Conservation (phyloP, 2,888 invertebrate genomes). For the Zygogramma bicolorata region DNA sequence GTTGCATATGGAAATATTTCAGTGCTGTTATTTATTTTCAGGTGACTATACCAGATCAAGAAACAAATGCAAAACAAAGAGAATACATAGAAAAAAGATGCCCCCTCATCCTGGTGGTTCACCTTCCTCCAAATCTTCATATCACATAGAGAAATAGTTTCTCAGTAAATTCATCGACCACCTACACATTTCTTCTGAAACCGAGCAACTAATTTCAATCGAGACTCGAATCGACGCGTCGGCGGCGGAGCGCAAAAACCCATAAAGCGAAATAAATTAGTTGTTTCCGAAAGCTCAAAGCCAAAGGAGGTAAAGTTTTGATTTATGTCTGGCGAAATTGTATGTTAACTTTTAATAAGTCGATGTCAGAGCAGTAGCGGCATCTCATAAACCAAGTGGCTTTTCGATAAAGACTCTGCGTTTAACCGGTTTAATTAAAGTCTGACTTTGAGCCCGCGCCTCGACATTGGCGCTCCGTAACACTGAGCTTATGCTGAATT, state of each 20-base stretch:
- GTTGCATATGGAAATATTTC: too few species aligned
- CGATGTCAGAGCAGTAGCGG: constrained; percentile 34
- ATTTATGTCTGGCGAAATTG: constrained; percentile 30
- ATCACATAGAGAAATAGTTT: too few species aligned
- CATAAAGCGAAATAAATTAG: neutral
- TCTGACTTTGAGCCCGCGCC: constrained; percentile 11
- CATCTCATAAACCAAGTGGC: constrained; percentile 45
- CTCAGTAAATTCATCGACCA: neutral
- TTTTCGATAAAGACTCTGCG: constrained; percentile 46
- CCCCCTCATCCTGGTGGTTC: too few species aligned
- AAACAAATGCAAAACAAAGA: too few species aligned
- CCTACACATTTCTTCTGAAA: neutral
- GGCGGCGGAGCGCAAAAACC: neutral
- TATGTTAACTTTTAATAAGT: constrained; percentile 43
- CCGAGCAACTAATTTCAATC: neutral
- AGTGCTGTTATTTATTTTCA: too few species aligned
- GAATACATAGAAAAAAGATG: too few species aligned
- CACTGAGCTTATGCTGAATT: constrained; percentile 38
- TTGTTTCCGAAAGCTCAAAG: constrained; percentile 21
- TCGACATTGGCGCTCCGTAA: constrained; percentile 21
- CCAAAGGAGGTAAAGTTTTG: constrained; percentile 32
- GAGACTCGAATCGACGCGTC: neutral
- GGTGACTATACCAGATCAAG: too few species aligned
- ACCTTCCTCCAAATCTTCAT: too few species aligned
- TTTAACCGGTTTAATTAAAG: constrained; percentile 47